Evolutionary conservation across 1,140 invertebrate species (phyloP).

Genomic region (Coboldia fuscipes): DNA sequence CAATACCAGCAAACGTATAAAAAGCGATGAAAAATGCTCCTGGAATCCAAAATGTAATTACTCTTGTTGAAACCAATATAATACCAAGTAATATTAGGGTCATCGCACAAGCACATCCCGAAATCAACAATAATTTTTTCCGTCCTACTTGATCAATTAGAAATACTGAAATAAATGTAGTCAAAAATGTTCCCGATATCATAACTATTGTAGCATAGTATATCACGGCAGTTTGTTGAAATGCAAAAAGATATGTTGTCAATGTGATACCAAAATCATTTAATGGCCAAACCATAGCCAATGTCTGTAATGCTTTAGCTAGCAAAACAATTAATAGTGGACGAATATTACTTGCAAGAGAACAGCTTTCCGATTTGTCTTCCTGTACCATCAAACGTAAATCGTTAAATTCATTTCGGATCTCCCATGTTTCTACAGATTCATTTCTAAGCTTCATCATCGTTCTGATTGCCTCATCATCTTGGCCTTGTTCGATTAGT

Average conservation of each 20-base stretch:
- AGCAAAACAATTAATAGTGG: too few species aligned
- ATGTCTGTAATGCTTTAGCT: too few species aligned
- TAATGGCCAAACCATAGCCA: too few species aligned
- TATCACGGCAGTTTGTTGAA: too few species aligned
- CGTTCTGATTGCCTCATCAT: background rate
- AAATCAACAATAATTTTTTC: background rate
- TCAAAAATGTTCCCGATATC: too few species aligned
- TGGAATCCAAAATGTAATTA: background rate
- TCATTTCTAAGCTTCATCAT: background rate
- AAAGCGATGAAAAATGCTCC: background rate
- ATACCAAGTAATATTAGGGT: background rate
- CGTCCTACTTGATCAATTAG: too few species aligned
- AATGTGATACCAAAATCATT: too few species aligned
- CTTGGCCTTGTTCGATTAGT: background rate
- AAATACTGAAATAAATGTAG: too few species aligned
- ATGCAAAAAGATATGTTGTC: too few species aligned
- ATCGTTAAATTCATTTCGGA: slow-evolving; percentile 6
- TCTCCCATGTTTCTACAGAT: background rate
- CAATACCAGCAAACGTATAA: background rate
- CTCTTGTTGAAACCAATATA: background rate
- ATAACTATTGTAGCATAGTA: too few species aligned
- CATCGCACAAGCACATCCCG: background rate
- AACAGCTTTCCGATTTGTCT: background rate
- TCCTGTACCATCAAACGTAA: background rate
- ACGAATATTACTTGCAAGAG: background rate